Evolutionary conservation across 2,888 invertebrate genomes (phyloP), one percentile per base, ranked within the genome.

Genomic region (Hybos culiciformis): DNA sequence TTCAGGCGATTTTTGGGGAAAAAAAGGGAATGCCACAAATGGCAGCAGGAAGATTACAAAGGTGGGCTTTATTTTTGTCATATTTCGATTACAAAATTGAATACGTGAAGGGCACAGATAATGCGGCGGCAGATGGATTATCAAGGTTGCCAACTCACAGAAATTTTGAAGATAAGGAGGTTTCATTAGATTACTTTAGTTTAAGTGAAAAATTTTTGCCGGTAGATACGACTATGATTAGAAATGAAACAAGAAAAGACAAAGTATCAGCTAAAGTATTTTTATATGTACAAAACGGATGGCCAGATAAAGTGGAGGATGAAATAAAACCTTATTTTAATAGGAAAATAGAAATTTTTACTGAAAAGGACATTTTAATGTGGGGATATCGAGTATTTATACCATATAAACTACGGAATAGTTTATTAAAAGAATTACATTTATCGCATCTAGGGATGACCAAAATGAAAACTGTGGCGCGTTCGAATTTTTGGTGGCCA

Each of bases 31-130:
- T 42, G 17, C 38, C 42, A 19, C 18, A 21, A 9, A 45, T 39
- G 36, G 36, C 45, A 6, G 43, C 39, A 21, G 38, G 45, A 11
- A 32, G 45, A 31, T 34, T 45, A 33, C 31, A 45, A 15, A 32
- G 41, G 4, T 45, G 34, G 41, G 46, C 33, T 23, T n/a, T 39
- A 24, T 43, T 33, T 38, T 31, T 42, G 17, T 43, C 41, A n/a
- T n/a, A 23, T 5, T 44, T 44, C 9, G 26, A 44, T n/a, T 46
- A 42, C 12, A 32, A 29, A 12, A 18, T 44, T 1, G 19, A 15
- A 24, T 41, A 44, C 33, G 37, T 41, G 15, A 45, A 45, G 9
- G 38, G 38, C 24, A 4, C 8, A 14, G 38, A 45, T 14, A 42
- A 39, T 38, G 39, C 21, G 1, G 17, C 17, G 23, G 39, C 43